Percentiles rank a stretch among this genome's conserved stretches.
These are phyloP conservation scores for Drosophila baimaii DNA, from an alignment of 1,140 invertebrate species.

Conservation along the genomic window DNA sequence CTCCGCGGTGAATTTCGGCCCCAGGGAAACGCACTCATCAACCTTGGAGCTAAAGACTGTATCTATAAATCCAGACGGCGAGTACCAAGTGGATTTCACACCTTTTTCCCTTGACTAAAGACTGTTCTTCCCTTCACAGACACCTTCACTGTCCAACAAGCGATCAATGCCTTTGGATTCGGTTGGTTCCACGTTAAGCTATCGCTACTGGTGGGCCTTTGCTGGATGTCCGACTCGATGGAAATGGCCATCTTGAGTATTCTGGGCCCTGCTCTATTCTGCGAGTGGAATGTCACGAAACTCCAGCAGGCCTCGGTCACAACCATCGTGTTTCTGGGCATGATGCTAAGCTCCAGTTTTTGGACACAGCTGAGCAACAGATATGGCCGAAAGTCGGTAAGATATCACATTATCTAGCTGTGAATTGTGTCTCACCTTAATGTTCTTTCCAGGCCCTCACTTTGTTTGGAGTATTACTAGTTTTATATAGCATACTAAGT, in stretches of 20 bases:
- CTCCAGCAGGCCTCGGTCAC: constrained; percentile 88
- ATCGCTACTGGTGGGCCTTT: constrained; percentile 93
- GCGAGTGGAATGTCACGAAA: constrained; percentile 96
- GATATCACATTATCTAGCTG: constrained; percentile 16
- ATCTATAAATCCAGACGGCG: constrained; percentile 92
- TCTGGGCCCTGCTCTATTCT: constrained; percentile 95
- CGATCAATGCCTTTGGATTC: constrained; percentile 97
- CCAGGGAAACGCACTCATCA: constrained; percentile 35
- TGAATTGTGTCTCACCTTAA: neutral
- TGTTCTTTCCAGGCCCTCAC: constrained; percentile 34
- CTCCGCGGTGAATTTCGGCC: constrained; percentile 23
- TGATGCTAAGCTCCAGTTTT: constrained; percentile 98
- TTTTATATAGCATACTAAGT: constrained; percentile 96
- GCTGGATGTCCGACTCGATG: constrained; percentile 99
- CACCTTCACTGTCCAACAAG: constrained; percentile 97
- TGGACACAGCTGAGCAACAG: constrained; percentile 98
- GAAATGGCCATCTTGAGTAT: constrained; percentile 99
- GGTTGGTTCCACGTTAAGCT: constrained; percentile 97
- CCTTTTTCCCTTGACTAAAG: neutral
- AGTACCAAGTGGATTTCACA: constrained; percentile 43
- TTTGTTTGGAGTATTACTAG: constrained; percentile 93
- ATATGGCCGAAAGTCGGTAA: constrained; percentile 95
- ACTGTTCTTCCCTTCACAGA: constrained; percentile 85
- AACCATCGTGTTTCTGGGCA: constrained; percentile 95
- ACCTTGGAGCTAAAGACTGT: constrained; percentile 92